These are phyloP conservation scores for Saccopteryx leptura DNA, from an alignment of 2,113 vertebrate species.

Conservation along the genomic window DNA sequence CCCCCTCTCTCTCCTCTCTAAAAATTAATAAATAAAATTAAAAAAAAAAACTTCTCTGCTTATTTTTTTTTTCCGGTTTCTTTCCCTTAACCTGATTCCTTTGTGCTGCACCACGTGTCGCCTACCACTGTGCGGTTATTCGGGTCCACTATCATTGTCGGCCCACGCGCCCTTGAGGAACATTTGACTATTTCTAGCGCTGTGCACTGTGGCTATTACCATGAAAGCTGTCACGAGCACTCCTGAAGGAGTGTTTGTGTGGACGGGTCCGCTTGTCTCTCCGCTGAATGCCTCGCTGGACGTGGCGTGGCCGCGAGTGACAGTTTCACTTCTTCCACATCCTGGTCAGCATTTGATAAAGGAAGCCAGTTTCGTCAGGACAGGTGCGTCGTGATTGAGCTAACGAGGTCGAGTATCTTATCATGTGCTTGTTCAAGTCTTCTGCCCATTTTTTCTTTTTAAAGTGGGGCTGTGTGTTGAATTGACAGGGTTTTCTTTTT, in stretches of 20 bases:
- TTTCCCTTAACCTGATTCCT: not conserved
- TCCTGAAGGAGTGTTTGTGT: not conserved
- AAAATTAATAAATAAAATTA: too few species aligned
- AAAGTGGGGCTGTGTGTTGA: not conserved
- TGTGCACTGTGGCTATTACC: not conserved
- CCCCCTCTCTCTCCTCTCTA: too few species aligned
- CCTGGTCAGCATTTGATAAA: not conserved
- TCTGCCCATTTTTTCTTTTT: not conserved
- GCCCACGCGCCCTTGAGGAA: not conserved
- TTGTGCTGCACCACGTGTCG: not conserved
- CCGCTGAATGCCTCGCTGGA: not conserved
- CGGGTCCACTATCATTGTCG: not conserved
- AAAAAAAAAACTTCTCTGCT: not conserved
- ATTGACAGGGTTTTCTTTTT: not conserved
- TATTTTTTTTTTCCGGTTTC: not conserved
- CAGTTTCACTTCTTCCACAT: not conserved
- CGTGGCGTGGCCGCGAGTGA: not conserved
- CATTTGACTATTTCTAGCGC: not conserved
- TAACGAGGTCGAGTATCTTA: not conserved
- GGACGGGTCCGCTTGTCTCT: not conserved
- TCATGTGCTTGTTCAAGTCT: not conserved
- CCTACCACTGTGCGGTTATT: not conserved
- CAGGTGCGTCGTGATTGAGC: too few species aligned
- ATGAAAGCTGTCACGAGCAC: not conserved
- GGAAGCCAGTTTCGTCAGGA: not conserved